Evolutionary conservation across 2,888 invertebrate genomes (phyloP), one percentile per base, ranked within the genome.

Genomic region (Pristionchus fissidentatus): DNA sequence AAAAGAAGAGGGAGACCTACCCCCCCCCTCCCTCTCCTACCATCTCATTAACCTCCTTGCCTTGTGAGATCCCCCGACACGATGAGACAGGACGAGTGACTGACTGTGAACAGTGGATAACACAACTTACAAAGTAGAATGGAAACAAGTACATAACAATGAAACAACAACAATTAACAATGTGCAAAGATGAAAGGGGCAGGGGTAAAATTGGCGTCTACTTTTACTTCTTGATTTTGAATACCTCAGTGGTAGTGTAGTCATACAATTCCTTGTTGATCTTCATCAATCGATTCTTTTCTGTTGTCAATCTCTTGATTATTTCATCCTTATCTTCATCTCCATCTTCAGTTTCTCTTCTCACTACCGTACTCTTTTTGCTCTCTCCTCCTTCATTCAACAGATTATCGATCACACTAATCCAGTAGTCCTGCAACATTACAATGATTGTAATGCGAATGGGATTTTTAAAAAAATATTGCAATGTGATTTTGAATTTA

Each of bases 241-340:
- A 35, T 29, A 88, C 84, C 78, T 87, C 86, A 29, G 86, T 86
- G 22, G 87, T 86, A 15, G 86, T 85, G 66, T 88, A 88, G 32
- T 85, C 86, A 60, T 88, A 88, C 82, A 88, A 86, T 43, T 87
- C 85, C 26, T 83, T 82, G 66, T 88, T 88, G 78, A 88, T 85
- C 73, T 84, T 85, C 62, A 86, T 86, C 62, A 88, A 79, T 35
- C 57, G 75, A 10, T 66, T 83, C 43, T 84, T 87, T 70, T 88
- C 88, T 32, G 62, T 80, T 29, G 78, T 66, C 77, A 88, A 62
- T 32, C 82, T 79, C 43, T 84, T 70, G 35, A 88, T 83, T 15
- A 80, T 46, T 41, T 80, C 80, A 19, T 80, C 62, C 41, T 60
- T 66, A 66, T 66, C 38, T 29, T 38, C 66, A 7, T 66, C 80